phyloP scores from a whole-genome alignment of 2,797 vertebrate species.

The Lacerta bilineata region DNA sequence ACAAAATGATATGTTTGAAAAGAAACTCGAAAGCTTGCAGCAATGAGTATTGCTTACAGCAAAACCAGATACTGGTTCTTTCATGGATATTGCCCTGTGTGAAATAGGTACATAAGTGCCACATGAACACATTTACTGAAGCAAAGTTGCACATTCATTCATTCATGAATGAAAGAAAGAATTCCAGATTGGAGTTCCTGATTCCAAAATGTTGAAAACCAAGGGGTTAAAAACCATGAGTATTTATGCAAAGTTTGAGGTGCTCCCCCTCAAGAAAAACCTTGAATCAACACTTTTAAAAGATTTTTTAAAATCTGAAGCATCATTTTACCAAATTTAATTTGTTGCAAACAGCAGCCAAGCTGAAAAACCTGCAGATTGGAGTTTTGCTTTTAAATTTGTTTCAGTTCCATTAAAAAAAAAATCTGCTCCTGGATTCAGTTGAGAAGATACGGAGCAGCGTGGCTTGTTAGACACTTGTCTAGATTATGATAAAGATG shows the following conservation, averaged over 20 bases:
- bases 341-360: background rate
- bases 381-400: background rate
- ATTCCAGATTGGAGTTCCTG: background rate
- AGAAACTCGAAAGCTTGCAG: background rate
- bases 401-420: background rate
- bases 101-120: background rate
- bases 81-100: background rate
- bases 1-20: background rate
- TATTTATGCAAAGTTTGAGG: background rate
- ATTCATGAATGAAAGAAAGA: background rate
- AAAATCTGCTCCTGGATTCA: conserved; percentile 24
- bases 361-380: background rate
- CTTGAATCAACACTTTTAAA: background rate
- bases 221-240: no score
- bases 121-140: background rate
- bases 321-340: background rate
- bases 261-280: background rate
- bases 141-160: background rate
- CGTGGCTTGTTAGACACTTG: conserved; percentile 35
- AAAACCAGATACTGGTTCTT: background rate
- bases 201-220: background rate
- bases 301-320: background rate
- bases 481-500: conserved; percentile 16
- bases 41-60: background rate
- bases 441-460: conserved; percentile 28